phyloP scores from a whole-genome alignment of 1,140 invertebrate species.

The Drosophila busckii region DNA sequence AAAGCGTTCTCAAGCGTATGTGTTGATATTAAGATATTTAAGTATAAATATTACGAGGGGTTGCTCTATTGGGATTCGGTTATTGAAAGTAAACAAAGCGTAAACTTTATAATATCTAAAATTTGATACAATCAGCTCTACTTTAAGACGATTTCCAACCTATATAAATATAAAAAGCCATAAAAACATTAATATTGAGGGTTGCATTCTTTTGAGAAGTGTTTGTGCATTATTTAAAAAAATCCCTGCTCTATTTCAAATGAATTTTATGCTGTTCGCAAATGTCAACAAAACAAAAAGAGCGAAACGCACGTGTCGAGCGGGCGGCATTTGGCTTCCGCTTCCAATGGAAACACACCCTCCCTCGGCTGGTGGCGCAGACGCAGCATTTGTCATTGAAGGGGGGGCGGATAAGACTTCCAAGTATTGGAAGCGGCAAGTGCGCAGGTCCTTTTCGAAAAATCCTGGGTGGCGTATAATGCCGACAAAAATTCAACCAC shows the following conservation, averaged over 20 bases:
- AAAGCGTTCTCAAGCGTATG: too few species aligned
- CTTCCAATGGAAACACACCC: slow-evolving; percentile 48
- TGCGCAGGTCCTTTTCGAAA: slow-evolving; percentile 76
- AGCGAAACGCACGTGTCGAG: slow-evolving; percentile 60
- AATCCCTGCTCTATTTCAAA: neutral
- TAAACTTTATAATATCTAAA: too few species aligned
- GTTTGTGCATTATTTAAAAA: too few species aligned
- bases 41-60: too few species aligned
- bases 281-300: slow-evolving; percentile 71
- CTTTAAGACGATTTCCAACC: too few species aligned
- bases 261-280: slow-evolving; percentile 7
- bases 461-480: slow-evolving; percentile 60
- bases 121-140: too few species aligned
- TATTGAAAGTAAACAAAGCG: too few species aligned
- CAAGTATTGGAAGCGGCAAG: slow-evolving; percentile 57
- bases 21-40: too few species aligned
- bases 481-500: slow-evolving; percentile 56
- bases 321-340: slow-evolving; percentile 35
- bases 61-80: too few species aligned
- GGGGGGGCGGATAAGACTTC: slow-evolving; percentile 34
- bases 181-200: too few species aligned
- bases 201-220: too few species aligned
- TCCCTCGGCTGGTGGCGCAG: slow-evolving; percentile 37
- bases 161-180: too few species aligned
- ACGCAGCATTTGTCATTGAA: neutral